Evolutionary conservation across 2,888 invertebrate genomes (phyloP), one percentile per base, ranked within the genome.

Genomic region (Liodrosophila aerea): DNA sequence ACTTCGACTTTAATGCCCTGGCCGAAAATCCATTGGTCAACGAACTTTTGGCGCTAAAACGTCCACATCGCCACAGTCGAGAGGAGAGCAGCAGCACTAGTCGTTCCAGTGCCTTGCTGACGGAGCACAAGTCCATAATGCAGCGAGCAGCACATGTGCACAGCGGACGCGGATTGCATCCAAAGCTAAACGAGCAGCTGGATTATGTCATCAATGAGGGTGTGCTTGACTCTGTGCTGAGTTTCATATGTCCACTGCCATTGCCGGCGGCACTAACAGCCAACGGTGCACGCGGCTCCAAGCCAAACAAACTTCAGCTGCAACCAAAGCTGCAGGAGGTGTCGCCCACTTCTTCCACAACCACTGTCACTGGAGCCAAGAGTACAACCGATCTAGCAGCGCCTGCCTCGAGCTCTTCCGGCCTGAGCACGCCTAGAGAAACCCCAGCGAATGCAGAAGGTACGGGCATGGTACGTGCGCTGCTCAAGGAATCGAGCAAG

Each of bases 151-250:
- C 69, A 1, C 78, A 72, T 8, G 46, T 62, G 0, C 67, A 73
- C 30, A 36, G 39, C 3, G 59, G 50, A 0, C 66, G 60, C 5
- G 81, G 76, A 9, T 61, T 90, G 34, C 88, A 90, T 81, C 87
- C 88, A 1, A 83, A 86, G 29, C 66, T 90, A 5, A 80, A 62
- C 8, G 86, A 87, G 18, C 89, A 89, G 64, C 63, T 90, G 27
- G 87, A 90, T 53, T 87, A 95, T 90, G 93, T 96, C 0, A 92
- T 96, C 64, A 94, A 94, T 43, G 96, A 96, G 90, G 96, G 96
- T 8, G 92, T 96, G 60, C 89, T 96, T 44, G 96, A 96, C 89
- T 95, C 96, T 0, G 94, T 96, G 54, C 89, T 96, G 43, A 95
- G 96, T 0, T 95, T 95, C 84, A 91, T 96, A 69, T 93, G 49